A percentile compares a stretch with the other conserved stretches of the same genome.
Conservation (phyloP, 2,888 invertebrate species). For the Odontocerum albicorne region DNA sequence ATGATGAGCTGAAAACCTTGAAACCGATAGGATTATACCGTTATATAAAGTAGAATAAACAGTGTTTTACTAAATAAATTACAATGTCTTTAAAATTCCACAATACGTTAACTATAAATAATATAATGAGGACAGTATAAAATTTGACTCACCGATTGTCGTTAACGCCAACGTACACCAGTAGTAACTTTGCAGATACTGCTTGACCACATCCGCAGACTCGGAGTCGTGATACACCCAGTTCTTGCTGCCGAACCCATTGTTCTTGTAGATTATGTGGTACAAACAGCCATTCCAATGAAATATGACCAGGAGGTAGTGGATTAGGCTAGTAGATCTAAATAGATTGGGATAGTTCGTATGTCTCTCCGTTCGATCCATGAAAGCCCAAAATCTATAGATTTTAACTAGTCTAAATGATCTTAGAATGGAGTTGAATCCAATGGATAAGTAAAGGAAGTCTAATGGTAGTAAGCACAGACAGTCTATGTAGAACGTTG, state of each 20-base stretch:
- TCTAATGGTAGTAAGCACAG: constrained; percentile 96
- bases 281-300: constrained; percentile 99
- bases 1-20: too few species aligned
- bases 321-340: constrained; percentile 87
- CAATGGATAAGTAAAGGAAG: constrained; percentile 97
- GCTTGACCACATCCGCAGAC: constrained; percentile 86
- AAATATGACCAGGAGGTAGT: constrained; percentile 96
- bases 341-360: constrained; percentile 98
- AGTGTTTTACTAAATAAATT: too few species aligned
- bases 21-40: too few species aligned
- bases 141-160: constrained; percentile 75
- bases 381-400: constrained; percentile 97
- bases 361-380: constrained; percentile 97
- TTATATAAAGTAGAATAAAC: too few species aligned
- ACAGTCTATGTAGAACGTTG: constrained; percentile 98
- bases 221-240: constrained; percentile 89
- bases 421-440: constrained; percentile 93
- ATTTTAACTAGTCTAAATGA: constrained; percentile 96
- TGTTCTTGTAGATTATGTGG: constrained; percentile 94
- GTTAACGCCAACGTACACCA: constrained; percentile 97
- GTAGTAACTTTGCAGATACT: constrained; percentile 97
- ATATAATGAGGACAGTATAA: too few species aligned
- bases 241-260: constrained; percentile 91
- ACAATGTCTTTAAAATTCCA: too few species aligned
- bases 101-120: too few species aligned